These are phyloP conservation scores for Sphinx pinastri DNA, from an alignment of 2,888 invertebrate genomes.

Conservation along the genomic window DNA sequence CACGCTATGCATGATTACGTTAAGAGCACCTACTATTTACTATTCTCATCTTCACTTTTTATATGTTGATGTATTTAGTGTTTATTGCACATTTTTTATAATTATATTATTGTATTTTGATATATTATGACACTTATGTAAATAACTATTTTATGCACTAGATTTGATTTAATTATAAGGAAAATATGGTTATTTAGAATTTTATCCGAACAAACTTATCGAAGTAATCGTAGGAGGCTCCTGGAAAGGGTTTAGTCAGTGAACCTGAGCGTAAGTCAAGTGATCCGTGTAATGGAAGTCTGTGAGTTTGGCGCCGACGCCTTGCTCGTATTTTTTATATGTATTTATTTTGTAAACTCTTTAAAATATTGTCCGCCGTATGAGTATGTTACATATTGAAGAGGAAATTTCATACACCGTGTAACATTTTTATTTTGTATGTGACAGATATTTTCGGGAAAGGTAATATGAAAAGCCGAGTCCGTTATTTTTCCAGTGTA, in stretches of 20 bases:
- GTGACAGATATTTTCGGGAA: constrained; percentile 30
- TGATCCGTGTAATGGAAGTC: constrained; percentile 78
- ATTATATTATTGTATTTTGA: constrained; percentile 45
- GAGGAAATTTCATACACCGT: background rate
- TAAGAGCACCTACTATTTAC: constrained; percentile 75
- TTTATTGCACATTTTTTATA: constrained; percentile 70
- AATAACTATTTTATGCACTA: constrained; percentile 35
- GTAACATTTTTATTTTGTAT: constrained; percentile 33
- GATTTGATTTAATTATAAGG: constrained; percentile 37
- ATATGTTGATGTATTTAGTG: constrained; percentile 66
- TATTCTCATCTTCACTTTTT: constrained; percentile 59
- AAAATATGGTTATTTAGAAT: constrained; percentile 12
- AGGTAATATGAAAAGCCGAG: constrained; percentile 33
- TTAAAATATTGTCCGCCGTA: background rate
- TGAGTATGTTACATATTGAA: background rate
- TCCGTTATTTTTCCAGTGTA: constrained; percentile 49
- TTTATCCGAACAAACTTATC: constrained; percentile 47
- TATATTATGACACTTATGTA: constrained; percentile 24
- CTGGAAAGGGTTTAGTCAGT: constrained; percentile 65
- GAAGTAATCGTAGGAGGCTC: constrained; percentile 61
- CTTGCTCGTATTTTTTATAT: constrained; percentile 50
- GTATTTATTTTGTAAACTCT: constrained; percentile 14
- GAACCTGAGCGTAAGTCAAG: constrained; percentile 68
- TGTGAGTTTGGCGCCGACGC: constrained; percentile 58
- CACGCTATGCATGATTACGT: constrained; percentile 81